These are phyloP conservation scores for Andrena chrysosceles DNA, from an alignment of 2,888 invertebrate genomes.

Conservation along the genomic window DNA sequence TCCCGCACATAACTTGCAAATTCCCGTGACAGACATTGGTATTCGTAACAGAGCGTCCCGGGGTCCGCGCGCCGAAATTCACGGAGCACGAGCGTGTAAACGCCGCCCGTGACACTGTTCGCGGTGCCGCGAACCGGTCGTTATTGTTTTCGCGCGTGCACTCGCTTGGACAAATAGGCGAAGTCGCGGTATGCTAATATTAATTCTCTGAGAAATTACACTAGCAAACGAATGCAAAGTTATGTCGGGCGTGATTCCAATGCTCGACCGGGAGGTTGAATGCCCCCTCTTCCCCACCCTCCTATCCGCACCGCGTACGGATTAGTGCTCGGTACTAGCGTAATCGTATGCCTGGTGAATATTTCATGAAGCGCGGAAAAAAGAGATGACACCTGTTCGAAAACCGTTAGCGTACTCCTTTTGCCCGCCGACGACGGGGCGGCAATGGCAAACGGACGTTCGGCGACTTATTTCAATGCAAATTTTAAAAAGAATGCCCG, in stretches of 20 bases:
- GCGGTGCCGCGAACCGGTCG: conserved; percentile 24
- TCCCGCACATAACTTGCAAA: conserved; percentile 11
- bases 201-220: conserved; percentile 61
- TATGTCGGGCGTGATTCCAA: conserved; percentile 71
- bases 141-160: conserved; percentile 38
- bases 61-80: conserved; percentile 24
- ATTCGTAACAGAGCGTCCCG: conserved; percentile 18
- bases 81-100: conserved; percentile 6
- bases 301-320: conserved; percentile 65
- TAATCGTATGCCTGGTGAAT: conserved; percentile 82
- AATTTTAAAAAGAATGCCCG: conserved; percentile 74
- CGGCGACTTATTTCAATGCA: conserved; percentile 78
- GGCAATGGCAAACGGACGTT: conserved; percentile 69
- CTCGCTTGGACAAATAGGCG: conserved; percentile 43
- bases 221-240: conserved; percentile 72
- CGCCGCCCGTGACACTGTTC: conserved; percentile 1
- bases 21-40: conserved; percentile 22
- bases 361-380: conserved; percentile 81
- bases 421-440: conserved; percentile 74
- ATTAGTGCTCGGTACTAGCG: conserved; percentile 72
- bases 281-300: conserved; percentile 37
- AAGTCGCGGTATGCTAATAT: conserved; percentile 55
- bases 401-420: conserved; percentile 80
- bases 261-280: conserved; percentile 57
- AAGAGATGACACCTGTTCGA: conserved; percentile 80